These are phyloP conservation scores for Diaprepes abbreviatus DNA, from an alignment of 2,888 invertebrate genomes.

Conservation along the genomic window DNA sequence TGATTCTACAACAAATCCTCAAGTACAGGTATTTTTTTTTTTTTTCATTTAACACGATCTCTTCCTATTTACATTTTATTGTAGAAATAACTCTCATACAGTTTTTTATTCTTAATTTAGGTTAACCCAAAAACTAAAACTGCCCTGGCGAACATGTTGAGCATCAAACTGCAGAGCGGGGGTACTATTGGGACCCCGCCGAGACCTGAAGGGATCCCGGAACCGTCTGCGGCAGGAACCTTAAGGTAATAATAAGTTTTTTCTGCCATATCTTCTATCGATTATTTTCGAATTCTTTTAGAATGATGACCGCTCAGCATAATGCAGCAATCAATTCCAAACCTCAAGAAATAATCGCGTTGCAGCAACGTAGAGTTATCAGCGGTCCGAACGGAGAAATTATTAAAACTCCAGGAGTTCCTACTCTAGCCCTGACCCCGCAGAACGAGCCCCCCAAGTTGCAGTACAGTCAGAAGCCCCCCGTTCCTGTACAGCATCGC, in stretches of 20 bases:
- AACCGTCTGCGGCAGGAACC: slow-evolving; percentile 78
- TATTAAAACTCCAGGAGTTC: slow-evolving; percentile 68
- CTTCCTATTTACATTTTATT: too few species aligned
- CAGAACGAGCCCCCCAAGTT: slow-evolving; percentile 66
- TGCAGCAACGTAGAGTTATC: slow-evolving; percentile 69
- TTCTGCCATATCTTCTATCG: too few species aligned
- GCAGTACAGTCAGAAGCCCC: slow-evolving; percentile 64
- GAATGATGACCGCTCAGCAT: slow-evolving; percentile 89
- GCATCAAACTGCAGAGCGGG: slow-evolving; percentile 79
- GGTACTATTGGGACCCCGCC: slow-evolving; percentile 71
- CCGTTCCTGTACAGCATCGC: slow-evolving; percentile 69
- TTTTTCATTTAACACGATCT: not conserved
- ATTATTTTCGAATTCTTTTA: too few species aligned
- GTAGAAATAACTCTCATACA: too few species aligned
- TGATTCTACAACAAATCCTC: slow-evolving; percentile 56
- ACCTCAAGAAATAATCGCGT: slow-evolving; percentile 71
- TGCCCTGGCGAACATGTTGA: slow-evolving; percentile 94
- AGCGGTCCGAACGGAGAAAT: slow-evolving; percentile 66
- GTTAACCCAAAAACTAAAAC: slow-evolving; percentile 95
- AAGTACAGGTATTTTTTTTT: slow-evolving; percentile 68
- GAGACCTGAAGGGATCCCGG: slow-evolving; percentile 60
- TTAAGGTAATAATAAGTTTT: slow-evolving; percentile 66
- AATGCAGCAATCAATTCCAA: slow-evolving; percentile 73
- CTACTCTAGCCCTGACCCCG: slow-evolving; percentile 64
- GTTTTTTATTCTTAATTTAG: slow-evolving; percentile 8